Percentiles rank a stretch among this genome's conserved stretches.
These are phyloP conservation scores for Hippocampus guttulatus DNA, from an alignment of 2,113 vertebrate genomes.

Conservation along the genomic window DNA sequence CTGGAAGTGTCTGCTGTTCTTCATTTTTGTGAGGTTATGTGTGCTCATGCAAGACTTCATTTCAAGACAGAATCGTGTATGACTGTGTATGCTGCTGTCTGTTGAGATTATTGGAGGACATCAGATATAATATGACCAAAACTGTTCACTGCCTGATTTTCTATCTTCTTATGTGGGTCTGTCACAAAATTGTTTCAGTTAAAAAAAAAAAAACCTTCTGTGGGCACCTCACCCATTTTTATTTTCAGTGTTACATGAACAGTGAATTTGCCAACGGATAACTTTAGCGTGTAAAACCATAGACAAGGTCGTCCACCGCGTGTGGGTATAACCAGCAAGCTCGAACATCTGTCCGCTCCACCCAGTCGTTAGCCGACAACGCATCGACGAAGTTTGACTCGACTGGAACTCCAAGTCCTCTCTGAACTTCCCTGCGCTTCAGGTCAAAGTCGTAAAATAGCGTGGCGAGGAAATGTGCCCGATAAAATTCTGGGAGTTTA, in stretches of 20 bases:
- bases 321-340: conserved; percentile 70
- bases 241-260: background rate
- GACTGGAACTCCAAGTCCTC: background rate
- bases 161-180: no score
- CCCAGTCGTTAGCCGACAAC: conserved; percentile 61
- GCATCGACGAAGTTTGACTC: conserved; percentile 14
- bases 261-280: background rate
- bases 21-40: no score
- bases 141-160: no score
- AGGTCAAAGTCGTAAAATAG: conserved; percentile 1
- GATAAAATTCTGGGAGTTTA: background rate
- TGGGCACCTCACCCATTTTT: no score
- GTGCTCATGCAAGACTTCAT: no score
- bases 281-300: background rate
- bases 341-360: conserved; percentile 80
- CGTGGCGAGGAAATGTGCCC: background rate
- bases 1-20: no score
- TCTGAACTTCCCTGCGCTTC: conserved; percentile 4
- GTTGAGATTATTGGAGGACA: no score
- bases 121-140: no score
- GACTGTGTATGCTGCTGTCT: no score
- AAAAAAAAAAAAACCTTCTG: no score
- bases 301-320: conserved; percentile 58
- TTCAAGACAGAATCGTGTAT: no score
- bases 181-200: no score